Base-by-base conservation (phyloP, 2,888 invertebrate species). In the Eucriotettix oculatus region DNA sequence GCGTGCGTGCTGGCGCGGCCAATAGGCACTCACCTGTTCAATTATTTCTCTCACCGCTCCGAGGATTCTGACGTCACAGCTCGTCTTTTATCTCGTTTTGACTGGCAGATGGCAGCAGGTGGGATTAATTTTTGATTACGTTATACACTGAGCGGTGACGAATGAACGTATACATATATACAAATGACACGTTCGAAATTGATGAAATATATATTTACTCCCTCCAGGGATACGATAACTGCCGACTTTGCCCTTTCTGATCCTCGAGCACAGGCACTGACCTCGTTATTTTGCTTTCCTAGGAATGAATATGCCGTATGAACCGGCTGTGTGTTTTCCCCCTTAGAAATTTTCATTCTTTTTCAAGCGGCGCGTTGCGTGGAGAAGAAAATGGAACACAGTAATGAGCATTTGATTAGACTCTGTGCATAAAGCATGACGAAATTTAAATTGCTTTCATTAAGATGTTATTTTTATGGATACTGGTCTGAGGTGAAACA, bases 21-120 rank as follows among this genome's bases (percentile, higher is more conserved):
- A 61, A 61, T 61, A 42, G 58, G 52, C 58, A 58, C 56, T 52
- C 57, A 57, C 58, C 54, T 58, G 55, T 55, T 55, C 55, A 55
- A 55, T 55, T 55, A 55, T 55, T 55, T 55, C 55, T 55, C 55
- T 55, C 40, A 55, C 42, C 29, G 40, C 55, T 55, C 41, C n/a
- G 40, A 42, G 40, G n/a, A 42, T 11, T 55, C 58, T 60, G 60
- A 60, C 60, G 60, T 60, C 60, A 60, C 52, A 40, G 41, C 54
- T 40, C 55, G 55, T 14, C 29, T 16, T 29, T 55, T 55, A 42
- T 55, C 41, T 54, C 58, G 44, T 59, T 48, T 16, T 40, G 57
- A 53, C 60, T 44, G 60, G 60, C 60, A 60, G 60, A 60, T 60
- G 60, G 60, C 60, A 60, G 56, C 54, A 57, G 43, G 54, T 56